Base-by-base conservation (phyloP, 2,888 invertebrate species). In the Cephus sareptanus region DNA sequence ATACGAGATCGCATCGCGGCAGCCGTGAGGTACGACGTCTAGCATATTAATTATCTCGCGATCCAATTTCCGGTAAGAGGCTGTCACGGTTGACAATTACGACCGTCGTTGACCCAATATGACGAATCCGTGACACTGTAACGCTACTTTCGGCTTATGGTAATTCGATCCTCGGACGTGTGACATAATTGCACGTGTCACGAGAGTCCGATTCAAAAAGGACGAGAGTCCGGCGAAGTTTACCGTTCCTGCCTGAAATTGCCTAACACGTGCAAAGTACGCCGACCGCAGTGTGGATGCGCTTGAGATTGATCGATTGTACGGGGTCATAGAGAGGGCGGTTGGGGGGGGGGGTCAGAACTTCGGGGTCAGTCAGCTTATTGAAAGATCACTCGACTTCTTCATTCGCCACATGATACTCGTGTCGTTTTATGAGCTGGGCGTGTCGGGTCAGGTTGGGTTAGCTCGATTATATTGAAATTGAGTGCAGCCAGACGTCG, bases 331-430 rank as follows among this genome's bases (percentile, higher is more conserved):
- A 30, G 13, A 33, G 35, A 34, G 74, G 37, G n/a, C 12, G 35
- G 35, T 3, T 13, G 33, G 33, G 33, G 31, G 31, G 37, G n/a
- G 2, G 3, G 31, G 31, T 34, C 15, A 12, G 12, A 30, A 34
- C 37, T 35, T 37, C 34, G 75, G 33, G 34, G 40, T 69, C 75
- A 77, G 75, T 37, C 71, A 75, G 74, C 70, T 77, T 77, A 77
- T 77, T 75, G 77, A 77, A 77, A 77, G 75, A 77, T 77, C 77
- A 77, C 77, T 75, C 70, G 34, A 75, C 75, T 75, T 69, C 69
- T 77, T 34, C 71, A n/a, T 34, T 71, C 12, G 71, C 71, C 33
- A 33, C 71, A 71, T 71, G 71, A 34, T 71, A 71, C 34, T 12
- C 34, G 75, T 37, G 77, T 34, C 75, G 75, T 40, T 77, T 77